A percentile compares a stretch with the other conserved stretches of the same genome.
Evolutionary conservation across 2,797 vertebrate species (phyloP).

Genomic region (Siniperca obscura): DNA sequence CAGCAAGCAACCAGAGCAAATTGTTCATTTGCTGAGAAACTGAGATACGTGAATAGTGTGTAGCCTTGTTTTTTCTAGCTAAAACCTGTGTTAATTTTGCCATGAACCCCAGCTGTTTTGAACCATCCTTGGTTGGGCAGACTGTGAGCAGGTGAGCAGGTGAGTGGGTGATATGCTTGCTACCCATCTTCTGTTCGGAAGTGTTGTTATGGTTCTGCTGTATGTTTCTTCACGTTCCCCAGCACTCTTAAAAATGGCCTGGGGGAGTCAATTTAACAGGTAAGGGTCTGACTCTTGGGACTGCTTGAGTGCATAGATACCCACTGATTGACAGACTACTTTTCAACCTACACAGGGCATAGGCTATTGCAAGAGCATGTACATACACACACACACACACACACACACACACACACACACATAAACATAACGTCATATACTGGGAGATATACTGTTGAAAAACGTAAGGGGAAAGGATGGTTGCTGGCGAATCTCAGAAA

Average conservation of each 20-base stretch:
- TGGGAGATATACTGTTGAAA: constrained; percentile 8
- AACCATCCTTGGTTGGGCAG: not conserved
- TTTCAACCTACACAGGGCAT: constrained; percentile 46
- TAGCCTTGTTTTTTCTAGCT: not conserved
- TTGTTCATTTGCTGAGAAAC: not conserved
- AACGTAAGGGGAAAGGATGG: not conserved
- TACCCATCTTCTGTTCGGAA: constrained; percentile 2
- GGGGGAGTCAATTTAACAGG: constrained; percentile 71
- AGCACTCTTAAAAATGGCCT: constrained; percentile 45
- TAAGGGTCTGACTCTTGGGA: constrained; percentile 61
- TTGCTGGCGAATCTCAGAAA: constrained; percentile 26
- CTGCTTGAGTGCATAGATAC: constrained; percentile 60
- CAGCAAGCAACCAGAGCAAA: not conserved
- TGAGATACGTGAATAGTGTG: not conserved
- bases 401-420: not conserved
- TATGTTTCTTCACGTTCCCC: constrained; percentile 37
- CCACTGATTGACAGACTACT: constrained; percentile 66
- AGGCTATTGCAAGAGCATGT: not conserved
- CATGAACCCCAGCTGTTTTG: not conserved
- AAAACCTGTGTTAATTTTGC: constrained; percentile 3
- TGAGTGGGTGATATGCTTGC: not conserved
- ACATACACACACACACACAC: not conserved
- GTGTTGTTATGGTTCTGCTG: constrained; percentile 28
- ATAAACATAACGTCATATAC: constrained; percentile 2
- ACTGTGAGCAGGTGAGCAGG: not conserved